Percentiles rank a stretch among this genome's conserved stretches.
Evolutionary conservation across 2,888 invertebrate species (phyloP).

Genomic region (Eurytoma californica): DNA sequence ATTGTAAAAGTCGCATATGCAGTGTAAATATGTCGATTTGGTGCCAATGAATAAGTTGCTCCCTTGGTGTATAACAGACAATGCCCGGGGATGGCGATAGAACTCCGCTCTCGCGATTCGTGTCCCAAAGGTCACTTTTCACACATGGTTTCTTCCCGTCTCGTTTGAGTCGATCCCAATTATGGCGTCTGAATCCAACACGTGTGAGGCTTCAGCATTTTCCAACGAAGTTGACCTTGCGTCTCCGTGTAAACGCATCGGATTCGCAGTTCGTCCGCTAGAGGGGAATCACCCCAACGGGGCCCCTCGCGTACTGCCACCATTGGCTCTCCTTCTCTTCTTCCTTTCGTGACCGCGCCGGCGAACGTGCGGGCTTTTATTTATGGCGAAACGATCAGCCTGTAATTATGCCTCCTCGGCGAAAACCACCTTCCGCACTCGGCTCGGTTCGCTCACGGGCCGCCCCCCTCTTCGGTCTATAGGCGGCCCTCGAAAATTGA

Average conservation of each 20-base stretch:
- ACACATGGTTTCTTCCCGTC: conserved; percentile 48
- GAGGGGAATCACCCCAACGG: conserved; percentile 44
- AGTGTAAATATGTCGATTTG: neutral
- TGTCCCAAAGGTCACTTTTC: conserved; percentile 48
- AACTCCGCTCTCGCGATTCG: too few species aligned
- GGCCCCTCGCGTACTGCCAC: conserved; percentile 28
- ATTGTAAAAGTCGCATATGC: too few species aligned
- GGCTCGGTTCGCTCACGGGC: conserved; percentile 41
- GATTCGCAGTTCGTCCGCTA: conserved; percentile 33
- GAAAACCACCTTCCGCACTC: conserved; percentile 66
- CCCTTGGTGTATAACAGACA: too few species aligned
- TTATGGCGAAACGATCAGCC: conserved; percentile 70
- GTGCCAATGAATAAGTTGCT: neutral
- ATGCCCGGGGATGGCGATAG: too few species aligned
- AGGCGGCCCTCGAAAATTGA: conserved; percentile 58
- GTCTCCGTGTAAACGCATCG: conserved; percentile 24
- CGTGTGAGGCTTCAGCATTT: conserved; percentile 26
- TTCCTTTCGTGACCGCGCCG: conserved; percentile 38
- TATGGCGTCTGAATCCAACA: conserved; percentile 1
- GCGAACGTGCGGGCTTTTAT: conserved; percentile 61
- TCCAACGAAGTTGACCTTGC: conserved; percentile 47
- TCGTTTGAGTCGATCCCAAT: conserved; percentile 16
- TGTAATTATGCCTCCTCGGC: conserved; percentile 70
- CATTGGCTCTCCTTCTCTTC: conserved; percentile 14
- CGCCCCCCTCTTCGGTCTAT: conserved; percentile 36